Evolutionary conservation across 2,888 invertebrate species (phyloP).

Genomic region (Tigriopus californicus): DNA sequence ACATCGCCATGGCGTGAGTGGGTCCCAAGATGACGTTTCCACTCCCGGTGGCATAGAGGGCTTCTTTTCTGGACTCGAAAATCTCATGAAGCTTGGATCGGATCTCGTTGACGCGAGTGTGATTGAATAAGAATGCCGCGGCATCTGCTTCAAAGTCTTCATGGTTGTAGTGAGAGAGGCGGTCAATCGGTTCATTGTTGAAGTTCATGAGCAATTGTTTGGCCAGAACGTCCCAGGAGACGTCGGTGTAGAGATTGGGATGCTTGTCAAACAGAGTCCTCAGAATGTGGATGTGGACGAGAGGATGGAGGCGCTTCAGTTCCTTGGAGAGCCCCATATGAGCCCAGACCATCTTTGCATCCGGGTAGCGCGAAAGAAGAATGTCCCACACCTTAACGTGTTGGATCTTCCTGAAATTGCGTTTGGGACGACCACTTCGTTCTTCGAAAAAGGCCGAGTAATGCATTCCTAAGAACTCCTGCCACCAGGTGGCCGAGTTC

Average conservation of each 20-base stretch:
- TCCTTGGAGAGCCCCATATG: not conserved
- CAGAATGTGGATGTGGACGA: not conserved
- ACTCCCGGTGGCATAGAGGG: not conserved
- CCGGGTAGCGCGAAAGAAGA: not conserved
- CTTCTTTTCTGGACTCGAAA: not conserved
- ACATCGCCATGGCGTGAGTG: not conserved
- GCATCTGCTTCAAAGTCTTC: not conserved
- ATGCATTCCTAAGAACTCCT: not conserved
- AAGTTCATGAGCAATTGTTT: conserved; percentile 3
- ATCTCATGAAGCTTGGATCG: not conserved
- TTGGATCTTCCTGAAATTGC: not conserved
- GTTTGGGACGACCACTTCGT: not conserved
- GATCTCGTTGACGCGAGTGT: not conserved
- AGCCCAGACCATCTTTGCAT: conserved; percentile 3
- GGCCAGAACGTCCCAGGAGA: conserved; percentile 5
- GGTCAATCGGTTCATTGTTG: not conserved
- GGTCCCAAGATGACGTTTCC: not conserved
- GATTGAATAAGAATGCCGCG: not conserved
- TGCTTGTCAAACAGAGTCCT: not conserved
- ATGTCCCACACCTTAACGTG: not conserved
- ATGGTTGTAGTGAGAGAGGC: not conserved
- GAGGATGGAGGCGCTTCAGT: not conserved
- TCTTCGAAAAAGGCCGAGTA: not conserved
- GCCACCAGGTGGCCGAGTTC: not conserved
- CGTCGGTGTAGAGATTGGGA: not conserved